phyloP scores from a whole-genome alignment of 2,113 vertebrate species.

The Dolichotis patagonum region DNA sequence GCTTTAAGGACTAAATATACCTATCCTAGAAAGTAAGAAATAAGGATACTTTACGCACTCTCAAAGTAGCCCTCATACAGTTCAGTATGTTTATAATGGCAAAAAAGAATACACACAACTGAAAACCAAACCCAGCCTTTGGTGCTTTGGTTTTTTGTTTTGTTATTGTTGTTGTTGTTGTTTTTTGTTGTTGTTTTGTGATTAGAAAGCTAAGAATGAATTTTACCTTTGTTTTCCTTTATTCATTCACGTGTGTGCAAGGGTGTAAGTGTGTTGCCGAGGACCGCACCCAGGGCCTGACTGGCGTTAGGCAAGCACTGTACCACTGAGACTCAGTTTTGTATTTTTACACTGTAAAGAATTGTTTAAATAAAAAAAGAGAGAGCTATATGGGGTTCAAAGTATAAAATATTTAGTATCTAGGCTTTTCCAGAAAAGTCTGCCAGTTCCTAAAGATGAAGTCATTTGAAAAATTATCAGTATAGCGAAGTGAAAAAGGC shows the following conservation, averaged over 20 bases:
- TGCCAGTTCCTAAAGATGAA: neutral
- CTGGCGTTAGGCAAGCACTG: neutral
- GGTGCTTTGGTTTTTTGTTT: neutral
- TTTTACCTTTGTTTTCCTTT: neutral
- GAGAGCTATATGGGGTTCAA: neutral
- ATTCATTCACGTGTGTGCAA: neutral
- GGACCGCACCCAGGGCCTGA: neutral
- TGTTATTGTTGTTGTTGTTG: too few species aligned
- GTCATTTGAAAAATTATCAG: conserved; percentile 17
- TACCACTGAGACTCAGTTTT: neutral
- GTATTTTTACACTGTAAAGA: neutral
- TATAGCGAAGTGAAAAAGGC: neutral
- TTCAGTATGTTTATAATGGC: neutral
- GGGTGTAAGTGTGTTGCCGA: neutral
- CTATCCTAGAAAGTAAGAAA: neutral
- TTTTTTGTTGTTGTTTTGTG: neutral
- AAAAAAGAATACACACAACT: neutral
- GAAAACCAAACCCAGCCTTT: neutral
- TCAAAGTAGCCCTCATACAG: neutral
- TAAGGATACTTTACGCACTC: neutral
- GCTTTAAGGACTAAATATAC: neutral
- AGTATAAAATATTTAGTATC: conserved; percentile 40
- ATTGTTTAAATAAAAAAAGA: neutral
- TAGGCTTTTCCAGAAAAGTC: neutral
- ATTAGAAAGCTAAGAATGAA: neutral